Evolutionary conservation across 2,797 vertebrate species (phyloP).

Genomic region (Phoebastria nigripes): DNA sequence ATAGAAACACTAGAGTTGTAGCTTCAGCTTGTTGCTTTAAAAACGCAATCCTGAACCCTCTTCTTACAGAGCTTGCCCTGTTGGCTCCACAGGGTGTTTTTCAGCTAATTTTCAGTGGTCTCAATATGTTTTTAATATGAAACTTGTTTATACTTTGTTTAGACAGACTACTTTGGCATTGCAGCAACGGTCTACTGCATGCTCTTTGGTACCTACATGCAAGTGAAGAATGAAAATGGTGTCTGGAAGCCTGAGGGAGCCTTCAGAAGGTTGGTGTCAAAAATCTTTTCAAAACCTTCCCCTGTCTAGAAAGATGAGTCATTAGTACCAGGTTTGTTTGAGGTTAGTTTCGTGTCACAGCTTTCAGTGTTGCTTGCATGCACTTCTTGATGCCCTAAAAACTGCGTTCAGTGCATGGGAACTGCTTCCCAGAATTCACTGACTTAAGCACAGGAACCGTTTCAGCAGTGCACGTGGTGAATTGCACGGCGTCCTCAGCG

Average conservation of each 20-base stretch:
- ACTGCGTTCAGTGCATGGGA: not conserved
- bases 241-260: constrained; percentile 84
- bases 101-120: not conserved
- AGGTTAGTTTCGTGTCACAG: not conserved
- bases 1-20: not conserved
- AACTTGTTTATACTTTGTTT: not conserved
- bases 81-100: not conserved
- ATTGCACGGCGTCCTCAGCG: rapidly evolving
- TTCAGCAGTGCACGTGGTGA: not conserved
- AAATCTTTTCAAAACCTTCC: not conserved
- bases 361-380: rapidly evolving
- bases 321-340: not conserved
- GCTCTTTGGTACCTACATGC: constrained; percentile 94
- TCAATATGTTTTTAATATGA: not conserved
- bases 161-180: constrained; percentile 93
- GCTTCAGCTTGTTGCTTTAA: not conserved
- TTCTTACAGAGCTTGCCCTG: not conserved
- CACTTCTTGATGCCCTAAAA: not conserved
- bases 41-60: not conserved
- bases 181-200: constrained; percentile 90
- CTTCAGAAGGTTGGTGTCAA: constrained; percentile 82
- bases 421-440: not conserved
- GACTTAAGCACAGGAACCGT: not conserved
- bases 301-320: not conserved
- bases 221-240: constrained; percentile 79